phyloP scores from a whole-genome alignment of 2,797 vertebrate genomes.

The Sardinella longiceps region DNA sequence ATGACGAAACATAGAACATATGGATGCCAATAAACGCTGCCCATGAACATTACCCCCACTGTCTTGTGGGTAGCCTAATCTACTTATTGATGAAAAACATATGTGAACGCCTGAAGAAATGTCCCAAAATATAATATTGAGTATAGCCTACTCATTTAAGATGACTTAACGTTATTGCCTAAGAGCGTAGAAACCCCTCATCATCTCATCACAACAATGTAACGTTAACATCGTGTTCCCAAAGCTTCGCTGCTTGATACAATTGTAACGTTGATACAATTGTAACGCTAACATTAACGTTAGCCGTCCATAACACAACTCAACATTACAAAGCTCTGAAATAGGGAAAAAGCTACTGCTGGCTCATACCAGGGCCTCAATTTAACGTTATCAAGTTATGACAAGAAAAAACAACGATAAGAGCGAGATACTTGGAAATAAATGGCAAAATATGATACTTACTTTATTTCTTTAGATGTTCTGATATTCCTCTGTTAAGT shows the following conservation, averaged over 20 bases:
- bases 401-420: too few relatives aligned
- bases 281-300: too few relatives aligned
- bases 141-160: too few relatives aligned
- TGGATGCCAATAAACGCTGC: not conserved
- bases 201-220: not conserved
- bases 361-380: not conserved
- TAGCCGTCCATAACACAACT: not conserved
- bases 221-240: not conserved
- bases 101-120: not conserved
- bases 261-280: not conserved
- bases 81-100: not conserved
- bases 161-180: not conserved
- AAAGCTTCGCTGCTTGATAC: not conserved
- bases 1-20: not conserved
- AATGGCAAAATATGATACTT: not conserved
- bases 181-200: not conserved
- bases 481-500: not conserved
- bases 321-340: not conserved
- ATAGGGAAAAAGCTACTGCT: not conserved
- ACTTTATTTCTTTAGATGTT: not conserved
- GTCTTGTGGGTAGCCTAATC: not conserved
- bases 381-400: too few relatives aligned
- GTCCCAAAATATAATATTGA: too few relatives aligned
- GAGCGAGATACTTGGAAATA: too few relatives aligned
- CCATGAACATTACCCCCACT: not conserved